Evolutionary conservation across 2,113 vertebrate species (phyloP).

Genomic region (Periophthalmodon schlosseri): DNA sequence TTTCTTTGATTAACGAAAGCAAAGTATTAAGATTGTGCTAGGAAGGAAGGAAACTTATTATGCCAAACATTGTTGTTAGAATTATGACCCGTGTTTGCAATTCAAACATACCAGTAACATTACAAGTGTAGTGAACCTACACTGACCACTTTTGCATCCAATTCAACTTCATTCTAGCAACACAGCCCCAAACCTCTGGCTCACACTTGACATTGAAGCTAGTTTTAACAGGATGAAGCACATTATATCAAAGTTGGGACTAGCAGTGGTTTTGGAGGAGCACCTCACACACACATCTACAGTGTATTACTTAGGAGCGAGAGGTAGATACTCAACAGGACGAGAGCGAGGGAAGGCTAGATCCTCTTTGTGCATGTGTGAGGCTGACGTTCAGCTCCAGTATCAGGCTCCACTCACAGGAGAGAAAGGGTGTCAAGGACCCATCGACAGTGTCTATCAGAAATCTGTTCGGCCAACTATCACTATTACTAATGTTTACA

Average conservation of each 20-base stretch:
- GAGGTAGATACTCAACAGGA: slow-evolving; percentile 77
- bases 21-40: background rate
- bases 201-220: background rate
- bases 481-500: slow-evolving; percentile 24
- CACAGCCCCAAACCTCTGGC: background rate
- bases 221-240: background rate
- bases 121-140: background rate
- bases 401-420: slow-evolving; percentile 38
- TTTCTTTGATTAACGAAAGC: background rate
- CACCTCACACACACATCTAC: slow-evolving; percentile 51
- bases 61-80: background rate
- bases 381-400: slow-evolving; percentile 10
- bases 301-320: slow-evolving; percentile 67
- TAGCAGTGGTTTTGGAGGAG: slow-evolving; percentile 15
- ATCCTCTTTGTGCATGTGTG: slow-evolving; percentile 19
- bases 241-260: background rate
- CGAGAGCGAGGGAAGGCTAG: slow-evolving; percentile 45
- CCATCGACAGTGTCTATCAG: slow-evolving; percentile 55
- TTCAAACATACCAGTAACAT: background rate
- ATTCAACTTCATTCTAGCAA: background rate
- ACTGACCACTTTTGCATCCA: background rate
- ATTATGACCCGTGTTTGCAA: background rate
- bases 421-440: background rate
- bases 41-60: background rate
- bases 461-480: slow-evolving; percentile 17